A percentile compares a stretch with the other conserved stretches of the same genome.
Conservation (phyloP, 2,797 vertebrate species). For the Acipenser transmontanus region DNA sequence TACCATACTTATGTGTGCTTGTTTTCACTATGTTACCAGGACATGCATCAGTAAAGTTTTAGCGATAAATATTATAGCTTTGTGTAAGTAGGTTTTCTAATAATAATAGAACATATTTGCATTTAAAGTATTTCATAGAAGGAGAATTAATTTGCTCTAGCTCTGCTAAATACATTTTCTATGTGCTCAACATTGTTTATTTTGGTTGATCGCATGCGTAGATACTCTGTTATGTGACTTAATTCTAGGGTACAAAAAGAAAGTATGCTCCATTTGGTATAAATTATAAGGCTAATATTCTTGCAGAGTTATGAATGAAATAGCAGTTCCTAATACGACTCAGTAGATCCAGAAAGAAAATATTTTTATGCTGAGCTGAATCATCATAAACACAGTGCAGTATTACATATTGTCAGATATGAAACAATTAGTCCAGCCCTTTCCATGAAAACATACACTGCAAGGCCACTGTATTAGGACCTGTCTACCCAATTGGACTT, state of each 20-base stretch:
- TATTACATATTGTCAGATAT: no score
- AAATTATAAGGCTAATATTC: slow-evolving; percentile 1
- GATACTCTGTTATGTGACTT: slow-evolving; percentile 1
- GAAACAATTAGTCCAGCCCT: no score
- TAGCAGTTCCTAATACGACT: not conserved
- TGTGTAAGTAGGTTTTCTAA: no score
- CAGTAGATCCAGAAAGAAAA: not conserved
- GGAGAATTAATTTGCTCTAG: not conserved
- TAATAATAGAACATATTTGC: no score
- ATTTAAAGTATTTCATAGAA: not conserved
- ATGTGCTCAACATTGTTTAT: not conserved
- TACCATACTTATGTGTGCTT: no score
- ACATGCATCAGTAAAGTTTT: no score
- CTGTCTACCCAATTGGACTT: no score
- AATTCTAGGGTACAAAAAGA: not conserved
- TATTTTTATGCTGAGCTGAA: not conserved
- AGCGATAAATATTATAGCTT: no score
- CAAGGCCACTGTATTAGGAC: no score
- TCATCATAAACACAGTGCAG: not conserved
- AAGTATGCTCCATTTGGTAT: slow-evolving; percentile 1
- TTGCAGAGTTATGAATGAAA: not conserved
- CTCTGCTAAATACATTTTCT: not conserved
- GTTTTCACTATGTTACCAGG: no score
- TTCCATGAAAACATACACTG: no score
- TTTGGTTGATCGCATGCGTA: not conserved